These are phyloP conservation scores for Nomada lathburiana DNA, from an alignment of 2,888 invertebrate species.

Conservation along the genomic window DNA sequence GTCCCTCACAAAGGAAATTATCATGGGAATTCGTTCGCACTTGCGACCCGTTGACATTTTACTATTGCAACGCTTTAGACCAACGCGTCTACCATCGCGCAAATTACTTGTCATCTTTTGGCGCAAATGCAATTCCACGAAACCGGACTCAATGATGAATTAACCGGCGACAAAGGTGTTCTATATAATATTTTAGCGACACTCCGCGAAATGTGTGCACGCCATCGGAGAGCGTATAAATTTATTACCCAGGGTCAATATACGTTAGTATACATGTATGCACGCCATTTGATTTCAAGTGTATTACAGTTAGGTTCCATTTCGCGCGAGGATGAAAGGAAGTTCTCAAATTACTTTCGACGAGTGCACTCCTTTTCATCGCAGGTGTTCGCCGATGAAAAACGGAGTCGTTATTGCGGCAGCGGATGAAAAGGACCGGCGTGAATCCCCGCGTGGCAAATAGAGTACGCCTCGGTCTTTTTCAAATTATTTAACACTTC, in stretches of 20 bases:
- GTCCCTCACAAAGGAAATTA: background rate
- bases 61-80: background rate
- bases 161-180: no score
- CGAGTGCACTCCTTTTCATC: constrained; percentile 11
- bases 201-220: no score
- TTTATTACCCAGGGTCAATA: no score
- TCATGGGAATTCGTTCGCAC: background rate
- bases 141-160: no score
- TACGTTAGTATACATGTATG: no score
- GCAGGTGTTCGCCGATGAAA: constrained; percentile 8
- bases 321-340: background rate
- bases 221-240: no score
- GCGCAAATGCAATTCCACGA: no score
- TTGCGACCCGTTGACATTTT: background rate
- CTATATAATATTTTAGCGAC: no score
- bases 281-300: background rate
- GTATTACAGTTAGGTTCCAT: background rate
- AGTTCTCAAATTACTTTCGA: constrained; percentile 31
- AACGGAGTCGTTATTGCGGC: constrained; percentile 8
- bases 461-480: background rate
- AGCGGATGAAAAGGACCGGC: background rate
- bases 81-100: background rate
- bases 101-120: no score
- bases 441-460: background rate
- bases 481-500: background rate